These are phyloP conservation scores for Leptothorax acervorum DNA, from an alignment of 2,888 invertebrate genomes.

Conservation along the genomic window DNA sequence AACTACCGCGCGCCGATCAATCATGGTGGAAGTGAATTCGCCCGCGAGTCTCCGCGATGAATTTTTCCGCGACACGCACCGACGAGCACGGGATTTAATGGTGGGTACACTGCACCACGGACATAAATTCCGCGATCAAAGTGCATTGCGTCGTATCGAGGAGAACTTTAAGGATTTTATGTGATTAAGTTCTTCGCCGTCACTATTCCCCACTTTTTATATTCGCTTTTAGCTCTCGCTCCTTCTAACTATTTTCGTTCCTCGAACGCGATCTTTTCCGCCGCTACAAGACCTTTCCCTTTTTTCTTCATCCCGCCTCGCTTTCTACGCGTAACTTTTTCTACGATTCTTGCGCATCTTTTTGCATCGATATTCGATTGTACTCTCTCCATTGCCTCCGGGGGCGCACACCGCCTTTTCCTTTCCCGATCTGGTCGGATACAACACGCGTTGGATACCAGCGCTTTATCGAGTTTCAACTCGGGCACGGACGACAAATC, in stretches of 20 bases:
- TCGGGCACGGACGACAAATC: slow-evolving; percentile 78
- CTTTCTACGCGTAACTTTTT: slow-evolving; percentile 27
- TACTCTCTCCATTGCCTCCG: slow-evolving; percentile 27
- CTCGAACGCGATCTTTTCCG: slow-evolving; percentile 1
- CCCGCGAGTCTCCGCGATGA: slow-evolving; percentile 72
- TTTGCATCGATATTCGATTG: slow-evolving; percentile 66
- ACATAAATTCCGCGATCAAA: slow-evolving; percentile 79
- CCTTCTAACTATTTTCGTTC: slow-evolving; percentile 32
- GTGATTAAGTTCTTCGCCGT: slow-evolving; percentile 77
- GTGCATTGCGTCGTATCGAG: slow-evolving; percentile 73
- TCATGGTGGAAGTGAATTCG: slow-evolving; percentile 69
- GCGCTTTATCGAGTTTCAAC: slow-evolving; percentile 76
- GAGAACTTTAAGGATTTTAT: slow-evolving; percentile 80
- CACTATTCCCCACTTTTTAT: slow-evolving; percentile 15
- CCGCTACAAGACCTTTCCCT: background rate
- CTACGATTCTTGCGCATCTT: slow-evolving; percentile 30
- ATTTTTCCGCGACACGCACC: slow-evolving; percentile 78
- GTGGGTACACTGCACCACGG: slow-evolving; percentile 75
- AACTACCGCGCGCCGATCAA: slow-evolving; percentile 70
- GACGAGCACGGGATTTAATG: slow-evolving; percentile 78
- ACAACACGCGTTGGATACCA: slow-evolving; percentile 59
- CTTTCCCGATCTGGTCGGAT: slow-evolving; percentile 54
- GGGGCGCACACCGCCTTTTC: slow-evolving; percentile 39
- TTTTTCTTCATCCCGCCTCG: slow-evolving; percentile 14
- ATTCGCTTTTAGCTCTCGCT: slow-evolving; percentile 23